phyloP scores from a whole-genome alignment of 2,113 vertebrate species.

The Chroicocephalus ridibundus region DNA sequence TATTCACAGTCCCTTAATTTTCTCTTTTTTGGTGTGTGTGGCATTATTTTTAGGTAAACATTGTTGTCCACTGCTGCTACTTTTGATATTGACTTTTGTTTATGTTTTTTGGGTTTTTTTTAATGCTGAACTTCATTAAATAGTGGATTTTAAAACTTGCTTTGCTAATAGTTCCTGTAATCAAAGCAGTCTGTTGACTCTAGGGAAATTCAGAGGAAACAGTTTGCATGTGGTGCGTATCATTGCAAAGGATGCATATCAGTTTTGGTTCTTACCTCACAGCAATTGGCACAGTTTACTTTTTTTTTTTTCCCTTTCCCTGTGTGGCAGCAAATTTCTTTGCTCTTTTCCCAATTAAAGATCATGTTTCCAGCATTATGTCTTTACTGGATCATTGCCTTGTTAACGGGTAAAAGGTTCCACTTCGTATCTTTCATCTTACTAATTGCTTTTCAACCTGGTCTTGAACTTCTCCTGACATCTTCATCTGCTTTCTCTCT shows the following conservation, averaged over 20 bases:
- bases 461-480: slow-evolving; percentile 12
- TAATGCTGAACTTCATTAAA: not conserved
- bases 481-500: slow-evolving; percentile 4
- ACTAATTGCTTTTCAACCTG: slow-evolving; percentile 31
- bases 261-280: not conserved
- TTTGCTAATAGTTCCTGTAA: not conserved
- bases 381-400: not conserved
- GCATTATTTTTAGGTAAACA: not conserved
- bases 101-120: not conserved
- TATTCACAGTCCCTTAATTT: not conserved
- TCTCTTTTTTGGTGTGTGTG: not conserved
- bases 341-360: slow-evolving; percentile 6
- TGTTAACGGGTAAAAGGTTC: not conserved
- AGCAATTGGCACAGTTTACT: not conserved
- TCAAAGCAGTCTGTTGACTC: not conserved
- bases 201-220: not conserved
- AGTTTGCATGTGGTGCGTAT: not conserved
- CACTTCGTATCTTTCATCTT: not conserved
- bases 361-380: not conserved
- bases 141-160: not conserved
- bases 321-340: not conserved
- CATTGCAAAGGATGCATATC: not conserved
- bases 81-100: not conserved
- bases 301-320: not conserved
- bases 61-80: not conserved